Conservation (phyloP, 2,797 vertebrate species). For the Pteropus rufus region DNA sequence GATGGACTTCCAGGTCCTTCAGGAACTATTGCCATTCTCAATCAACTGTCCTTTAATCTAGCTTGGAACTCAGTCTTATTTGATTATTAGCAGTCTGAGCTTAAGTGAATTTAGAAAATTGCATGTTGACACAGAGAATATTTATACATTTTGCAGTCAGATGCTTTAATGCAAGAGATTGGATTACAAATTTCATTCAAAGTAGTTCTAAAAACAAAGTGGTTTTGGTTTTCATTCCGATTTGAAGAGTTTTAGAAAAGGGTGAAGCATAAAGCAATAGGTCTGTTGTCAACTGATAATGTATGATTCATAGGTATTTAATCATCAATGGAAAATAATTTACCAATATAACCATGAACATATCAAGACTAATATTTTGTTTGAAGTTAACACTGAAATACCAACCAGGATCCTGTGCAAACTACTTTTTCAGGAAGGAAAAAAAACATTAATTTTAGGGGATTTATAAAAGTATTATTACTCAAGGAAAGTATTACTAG, state of each 20-base stretch:
- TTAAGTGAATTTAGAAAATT: constrained; percentile 77
- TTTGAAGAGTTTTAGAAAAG: constrained; percentile 67
- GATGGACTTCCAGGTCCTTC: background rate
- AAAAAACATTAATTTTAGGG: constrained; percentile 19
- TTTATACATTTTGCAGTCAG: constrained; percentile 73
- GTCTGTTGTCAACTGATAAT: constrained; percentile 53
- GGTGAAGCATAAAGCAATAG: constrained; percentile 57
- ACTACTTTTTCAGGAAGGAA: background rate
- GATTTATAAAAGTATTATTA: constrained; percentile 29
- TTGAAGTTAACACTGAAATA: background rate
- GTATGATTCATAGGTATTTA: background rate
- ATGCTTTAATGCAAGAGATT: constrained; percentile 70
- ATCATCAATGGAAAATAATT: background rate
- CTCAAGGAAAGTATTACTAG: background rate
- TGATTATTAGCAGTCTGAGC: constrained; percentile 1
- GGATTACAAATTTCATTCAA: constrained; percentile 63
- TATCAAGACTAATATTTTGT: background rate
- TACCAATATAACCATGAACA: background rate
- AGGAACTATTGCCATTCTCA: background rate
- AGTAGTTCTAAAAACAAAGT: constrained; percentile 67
- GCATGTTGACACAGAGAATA: constrained; percentile 74
- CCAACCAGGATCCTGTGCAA: background rate
- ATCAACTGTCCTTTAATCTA: constrained; percentile 9
- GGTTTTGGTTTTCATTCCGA: constrained; percentile 66
- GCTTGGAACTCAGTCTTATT: background rate